Base-by-base conservation (phyloP, 2,888 invertebrate genomes). In the Trichogramma evanescens region DNA sequence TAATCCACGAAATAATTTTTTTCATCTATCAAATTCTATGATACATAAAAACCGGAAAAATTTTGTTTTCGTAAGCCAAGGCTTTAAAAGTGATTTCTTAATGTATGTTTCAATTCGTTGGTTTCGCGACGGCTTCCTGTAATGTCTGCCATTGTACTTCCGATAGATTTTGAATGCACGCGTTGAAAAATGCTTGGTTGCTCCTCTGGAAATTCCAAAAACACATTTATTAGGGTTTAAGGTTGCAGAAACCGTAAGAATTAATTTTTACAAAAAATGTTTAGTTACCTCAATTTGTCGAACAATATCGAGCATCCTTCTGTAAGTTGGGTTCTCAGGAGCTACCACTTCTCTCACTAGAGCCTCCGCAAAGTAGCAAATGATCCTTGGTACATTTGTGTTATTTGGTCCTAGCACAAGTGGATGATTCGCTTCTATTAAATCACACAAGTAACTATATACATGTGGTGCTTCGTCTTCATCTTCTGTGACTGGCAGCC, bases 401-500 rank as follows among this genome's bases (percentile, higher is more conserved):
- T 95, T 93, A 74, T 94, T 88, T 61, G 85, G 86, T 58, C 95
- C 95, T 72, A 95, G 82, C 64, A 97, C 86, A 61, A 88, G 82
- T 26, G 92, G 88, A 81, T 97, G 91, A 74, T 95, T 95, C 70
- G 86, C 84, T 79, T 95, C 94, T 66, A 96, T 89, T 68, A 98
- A 84, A 82, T 97, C 96, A 81, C 96, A 96, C 67, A 99, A 82
- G 78, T 96, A 93, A 61, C 90, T 91, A 79, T 97, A 99, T 65
- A 99, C 91, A 75, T 95, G 93, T 39, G 92, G 91, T 54, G 96
- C 92, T 80, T 99, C 99, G 69, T 97, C 98, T 9, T 87, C 85
- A 79, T 99, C 99, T 75, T 97, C 97, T 68, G 91, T 88, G 45
- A 97, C 94, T 6, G 99, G 99, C 73, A 99, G 82, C 97, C 98